Evolutionary conservation across 2,113 vertebrate genomes (phyloP), one percentile per base, ranked within the genome.

Genomic region (Oryzias woworae): DNA sequence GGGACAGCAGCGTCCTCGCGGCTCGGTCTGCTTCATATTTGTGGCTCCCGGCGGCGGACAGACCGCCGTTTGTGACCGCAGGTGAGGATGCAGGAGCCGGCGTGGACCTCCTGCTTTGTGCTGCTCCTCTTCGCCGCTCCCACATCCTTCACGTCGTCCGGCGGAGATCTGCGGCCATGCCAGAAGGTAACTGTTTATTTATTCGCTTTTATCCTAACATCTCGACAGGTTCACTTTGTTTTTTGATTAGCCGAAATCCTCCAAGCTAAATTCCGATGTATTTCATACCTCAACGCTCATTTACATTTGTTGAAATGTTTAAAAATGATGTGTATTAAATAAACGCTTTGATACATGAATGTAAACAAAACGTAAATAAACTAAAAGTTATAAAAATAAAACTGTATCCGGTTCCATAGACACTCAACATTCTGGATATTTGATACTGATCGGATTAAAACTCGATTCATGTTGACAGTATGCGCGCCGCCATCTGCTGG

Each of bases 31-130:
- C 45, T 84, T 56, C 46, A 53, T 69, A 80, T 60, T 55, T 17
- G n/a, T 17, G 69, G 61, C 70, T 83, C 49, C 71, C 16, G 74
- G 46, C 70, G 45, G 58, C 75, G 66, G 71, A 55, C 69, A 15
- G 8, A 18, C 54, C 52, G 63, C 72, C 18, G 77, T 28, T 15
- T 53, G 75, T 71, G 66, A 85, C 58, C 77, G 75, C 71, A 53
- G 64, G 51, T 53, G 52, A 89, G 61, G 77, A 88, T 89, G 89
- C 28, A 31, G 80, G 63, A 79, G 57, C 71, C 31, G 71, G 66
- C 36, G 60, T 16, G 66, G 69, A 53, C 54, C 78, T 72, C 71
- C 73, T 53, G 72, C 66, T 82, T 55, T 4, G 1, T 73, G 1
- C 63, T 90, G 76, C 22, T 82, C 77, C 55, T 84, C 78, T 51